These are phyloP conservation scores for Aplidium turbinatum DNA, from an alignment of 23 tunicate species.

Conservation along the genomic window DNA sequence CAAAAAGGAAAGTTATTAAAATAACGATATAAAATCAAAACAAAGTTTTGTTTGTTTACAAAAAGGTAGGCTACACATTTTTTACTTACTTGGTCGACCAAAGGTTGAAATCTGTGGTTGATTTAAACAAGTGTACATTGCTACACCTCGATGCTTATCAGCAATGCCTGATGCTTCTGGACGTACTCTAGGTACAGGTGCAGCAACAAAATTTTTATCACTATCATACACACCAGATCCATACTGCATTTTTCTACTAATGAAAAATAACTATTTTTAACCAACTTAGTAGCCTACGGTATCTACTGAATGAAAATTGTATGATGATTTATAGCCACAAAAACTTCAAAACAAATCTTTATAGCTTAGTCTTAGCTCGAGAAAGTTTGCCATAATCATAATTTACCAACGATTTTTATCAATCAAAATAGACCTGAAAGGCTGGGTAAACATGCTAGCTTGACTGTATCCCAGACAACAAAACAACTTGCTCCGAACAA, in stretches of 20 bases:
- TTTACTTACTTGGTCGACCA: conserved; percentile 50
- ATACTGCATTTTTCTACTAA: conserved; percentile 65
- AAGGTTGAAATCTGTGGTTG: conserved; percentile 62
- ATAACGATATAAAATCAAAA: too few relatives aligned
- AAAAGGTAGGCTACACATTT: too few relatives aligned
- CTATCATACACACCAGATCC: conserved; percentile 85
- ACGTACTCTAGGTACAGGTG: conserved; percentile 84
- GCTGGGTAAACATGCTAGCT: conserved; percentile 10
- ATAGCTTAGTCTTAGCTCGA: too few relatives aligned
- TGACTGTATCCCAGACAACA: conserved; percentile 31
- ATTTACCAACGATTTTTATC: too few relatives aligned
- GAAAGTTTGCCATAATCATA: too few relatives aligned
- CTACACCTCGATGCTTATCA: conserved; percentile 76
- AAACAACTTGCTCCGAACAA: too few relatives aligned
- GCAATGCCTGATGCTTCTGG: conserved; percentile 93
- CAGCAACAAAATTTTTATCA: conserved; percentile 37
- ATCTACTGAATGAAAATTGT: neutral
- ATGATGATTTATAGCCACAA: too few relatives aligned
- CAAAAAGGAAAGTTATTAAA: too few relatives aligned
- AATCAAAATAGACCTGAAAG: neutral
- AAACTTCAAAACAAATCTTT: too few relatives aligned
- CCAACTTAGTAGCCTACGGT: neutral
- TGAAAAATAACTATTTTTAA: neutral
- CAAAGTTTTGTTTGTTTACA: too few relatives aligned
- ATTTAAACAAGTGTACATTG: conserved; percentile 80